These are phyloP conservation scores for Chloebia gouldiae DNA, from an alignment of 2,113 vertebrate species.

Conservation along the genomic window DNA sequence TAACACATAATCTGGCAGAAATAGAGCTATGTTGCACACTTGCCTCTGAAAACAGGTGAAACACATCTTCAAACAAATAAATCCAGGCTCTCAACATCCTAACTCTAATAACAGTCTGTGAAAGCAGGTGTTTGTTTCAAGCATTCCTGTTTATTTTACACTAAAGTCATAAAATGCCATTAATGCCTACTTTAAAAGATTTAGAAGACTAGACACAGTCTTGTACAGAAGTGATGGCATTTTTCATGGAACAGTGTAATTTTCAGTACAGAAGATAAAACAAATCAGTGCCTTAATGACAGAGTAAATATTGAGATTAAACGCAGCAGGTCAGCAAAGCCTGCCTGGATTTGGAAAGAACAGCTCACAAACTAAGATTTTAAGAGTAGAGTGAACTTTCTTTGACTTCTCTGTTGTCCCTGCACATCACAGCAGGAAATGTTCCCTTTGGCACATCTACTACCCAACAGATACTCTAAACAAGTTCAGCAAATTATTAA, in stretches of 20 bases:
- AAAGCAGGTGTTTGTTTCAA: background rate
- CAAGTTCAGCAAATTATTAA: background rate
- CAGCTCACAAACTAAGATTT: background rate
- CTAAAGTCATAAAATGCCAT: background rate
- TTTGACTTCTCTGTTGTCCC: background rate
- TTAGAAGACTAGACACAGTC: background rate
- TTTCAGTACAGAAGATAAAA: background rate
- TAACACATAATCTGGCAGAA: background rate
- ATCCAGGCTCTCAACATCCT: background rate
- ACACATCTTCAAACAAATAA: background rate
- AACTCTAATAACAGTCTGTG: background rate
- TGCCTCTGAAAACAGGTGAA: background rate
- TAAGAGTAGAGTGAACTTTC: background rate
- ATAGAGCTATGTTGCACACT: background rate
- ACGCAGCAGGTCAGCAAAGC: background rate
- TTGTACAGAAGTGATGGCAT: background rate
- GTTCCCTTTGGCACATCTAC: background rate
- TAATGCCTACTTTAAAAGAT: background rate
- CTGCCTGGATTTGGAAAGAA: background rate
- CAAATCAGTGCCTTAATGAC: background rate
- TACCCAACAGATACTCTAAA: background rate
- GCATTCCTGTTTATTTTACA: background rate
- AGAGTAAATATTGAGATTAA: background rate
- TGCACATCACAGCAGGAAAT: background rate
- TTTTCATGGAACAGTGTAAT: background rate